These are phyloP conservation scores for Papilio machaon DNA, from an alignment of 1,140 invertebrate species.

Conservation along the genomic window DNA sequence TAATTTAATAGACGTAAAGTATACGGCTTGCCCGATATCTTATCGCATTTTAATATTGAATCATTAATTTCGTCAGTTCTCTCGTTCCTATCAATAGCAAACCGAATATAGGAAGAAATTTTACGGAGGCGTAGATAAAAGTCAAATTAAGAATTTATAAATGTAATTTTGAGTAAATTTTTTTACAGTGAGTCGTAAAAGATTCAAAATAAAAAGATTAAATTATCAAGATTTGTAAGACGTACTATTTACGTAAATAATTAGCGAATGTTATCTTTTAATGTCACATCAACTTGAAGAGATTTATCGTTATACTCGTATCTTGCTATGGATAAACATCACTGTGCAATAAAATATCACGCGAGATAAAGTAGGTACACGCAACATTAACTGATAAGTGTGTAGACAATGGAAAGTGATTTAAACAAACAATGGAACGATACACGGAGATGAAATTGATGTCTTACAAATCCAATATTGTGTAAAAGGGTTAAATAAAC, in stretches of 20 bases:
- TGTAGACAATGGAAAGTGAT: not conserved
- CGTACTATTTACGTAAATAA: not conserved
- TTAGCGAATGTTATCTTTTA: not conserved
- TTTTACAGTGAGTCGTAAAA: not conserved
- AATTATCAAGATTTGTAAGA: not conserved
- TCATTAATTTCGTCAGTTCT: not conserved
- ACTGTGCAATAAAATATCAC: not conserved
- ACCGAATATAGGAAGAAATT: not conserved
- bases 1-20: not conserved
- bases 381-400: constrained; percentile 26
- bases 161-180: too few species aligned
- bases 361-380: constrained; percentile 16
- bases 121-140: too few species aligned
- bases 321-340: constrained; percentile 11
- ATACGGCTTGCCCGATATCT: not conserved
- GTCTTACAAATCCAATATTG: not conserved
- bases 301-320: constrained; percentile 3
- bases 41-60: not conserved
- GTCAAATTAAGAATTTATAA: too few species aligned
- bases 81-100: not conserved
- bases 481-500: not conserved
- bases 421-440: not conserved
- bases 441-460: not conserved
- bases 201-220: not conserved
- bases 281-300: not conserved